Percentiles rank a stretch among this genome's conserved stretches.
Conservation (phyloP, 2,797 vertebrate species). For the Anniella stebbinsi region DNA sequence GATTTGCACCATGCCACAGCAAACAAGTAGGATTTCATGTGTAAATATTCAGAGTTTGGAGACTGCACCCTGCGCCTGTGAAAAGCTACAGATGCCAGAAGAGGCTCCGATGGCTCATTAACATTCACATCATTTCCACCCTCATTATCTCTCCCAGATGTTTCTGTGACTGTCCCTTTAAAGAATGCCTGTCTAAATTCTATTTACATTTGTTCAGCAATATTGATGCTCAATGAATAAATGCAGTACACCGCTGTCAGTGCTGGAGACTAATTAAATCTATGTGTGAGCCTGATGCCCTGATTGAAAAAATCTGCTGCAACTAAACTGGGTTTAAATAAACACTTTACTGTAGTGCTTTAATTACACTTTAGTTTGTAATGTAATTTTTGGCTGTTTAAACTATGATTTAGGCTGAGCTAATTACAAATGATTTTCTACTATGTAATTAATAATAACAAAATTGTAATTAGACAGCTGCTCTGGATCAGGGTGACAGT, state of each 20-base stretch:
- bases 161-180: conserved; percentile 82
- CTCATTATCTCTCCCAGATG: conserved; percentile 81
- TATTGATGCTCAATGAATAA: conserved; percentile 86
- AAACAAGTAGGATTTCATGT: conserved; percentile 18
- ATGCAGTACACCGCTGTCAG: conserved; percentile 82
- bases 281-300: conserved; percentile 87
- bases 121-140: conserved; percentile 72
- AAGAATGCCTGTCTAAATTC: conserved; percentile 82
- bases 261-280: conserved; percentile 89
- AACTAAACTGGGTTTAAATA: conserved; percentile 95
- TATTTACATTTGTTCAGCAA: conserved; percentile 84
- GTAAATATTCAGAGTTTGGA: conserved; percentile 26
- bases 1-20: background rate
- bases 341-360: conserved; percentile 97
- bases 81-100: conserved; percentile 54
- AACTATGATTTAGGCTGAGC: conserved; percentile 94
- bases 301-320: conserved; percentile 88
- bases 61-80: conserved; percentile 31
- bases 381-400: conserved; percentile 90
- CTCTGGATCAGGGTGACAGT: conserved; percentile 86
- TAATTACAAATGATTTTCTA: conserved; percentile 97
- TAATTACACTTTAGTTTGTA: conserved; percentile 95
- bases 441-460: conserved; percentile 97
- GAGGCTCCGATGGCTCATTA: conserved; percentile 68
- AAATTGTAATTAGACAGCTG: conserved; percentile 96